Base-by-base conservation (phyloP, 2,888 invertebrate genomes). In the Aethes cnicana region DNA sequence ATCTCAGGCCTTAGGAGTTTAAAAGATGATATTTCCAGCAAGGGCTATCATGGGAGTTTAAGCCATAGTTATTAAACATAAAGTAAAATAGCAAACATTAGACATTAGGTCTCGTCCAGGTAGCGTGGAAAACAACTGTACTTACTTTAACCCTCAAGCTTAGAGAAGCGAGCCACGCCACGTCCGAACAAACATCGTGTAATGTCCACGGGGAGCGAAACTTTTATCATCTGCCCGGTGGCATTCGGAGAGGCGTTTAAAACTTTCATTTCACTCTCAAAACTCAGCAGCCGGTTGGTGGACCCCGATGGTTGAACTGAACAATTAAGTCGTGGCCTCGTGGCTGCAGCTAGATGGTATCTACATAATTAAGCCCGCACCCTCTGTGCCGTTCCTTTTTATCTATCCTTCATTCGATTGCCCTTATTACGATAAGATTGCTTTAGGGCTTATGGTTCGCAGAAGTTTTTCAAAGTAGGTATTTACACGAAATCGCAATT, bases 261-360 rank as follows among this genome's bases (percentile, higher is more conserved):
- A 76, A 76, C 72, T 77, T 79, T 74, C 72, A 75, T 76, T 74
- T 69, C 63, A 68, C 66, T 63, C 65, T 57, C 64, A 64, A 70
- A 64, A 66, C 63, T 61, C 63, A 65, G 57, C 53, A 57, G 53
- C 53, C 55, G 52, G 61, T 62, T 62, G 37, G 42, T 49, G 50
- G 33, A 52, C 52, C 39, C 39, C 54, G 55, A 59, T 59, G 61
- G 30, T 30, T 20, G 37, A 35, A 36, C 26, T 23, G 18, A 28
- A 18, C 44, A 44, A 52, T 52, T 52, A 44, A 44, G 32, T 32
- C 36, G 25, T 30, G 14, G 11, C 41, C 37, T 32, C 36, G 25
- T 30, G 14, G 11, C 41, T 43, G 36, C 44, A 49, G 26, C 25
- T 28, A 28, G 44, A 46, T 46, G 18, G 18, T 46, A 52, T 52